These are phyloP conservation scores for Lutraria rhynchaena DNA, from an alignment of 1,140 invertebrate species.

Conservation along the genomic window DNA sequence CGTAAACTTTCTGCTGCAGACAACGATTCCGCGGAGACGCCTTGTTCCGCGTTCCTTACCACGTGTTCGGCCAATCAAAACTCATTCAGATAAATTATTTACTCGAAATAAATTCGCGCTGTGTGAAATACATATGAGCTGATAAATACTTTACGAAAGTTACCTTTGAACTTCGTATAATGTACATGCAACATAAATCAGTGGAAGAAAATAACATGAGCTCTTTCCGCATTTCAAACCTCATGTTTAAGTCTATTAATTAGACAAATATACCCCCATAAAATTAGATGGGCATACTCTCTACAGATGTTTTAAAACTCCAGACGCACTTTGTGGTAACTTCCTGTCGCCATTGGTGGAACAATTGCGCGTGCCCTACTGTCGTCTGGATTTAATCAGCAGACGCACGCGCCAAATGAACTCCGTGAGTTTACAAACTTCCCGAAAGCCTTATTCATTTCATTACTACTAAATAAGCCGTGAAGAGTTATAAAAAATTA, in stretches of 20 bases:
- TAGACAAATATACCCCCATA: constrained; percentile 12
- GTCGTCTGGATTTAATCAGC: constrained; percentile 5
- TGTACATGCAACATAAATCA: constrained; percentile 24
- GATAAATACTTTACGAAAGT: background rate
- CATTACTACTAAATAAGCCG: too few relatives aligned
- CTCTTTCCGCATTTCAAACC: too few relatives aligned
- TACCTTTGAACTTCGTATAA: constrained; percentile 7
- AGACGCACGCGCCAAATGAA: background rate
- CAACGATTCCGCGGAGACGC: too few relatives aligned
- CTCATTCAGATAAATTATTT: background rate
- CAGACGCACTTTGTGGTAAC: constrained; percentile 19
- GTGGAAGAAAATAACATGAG: background rate
- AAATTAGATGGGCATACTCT: background rate
- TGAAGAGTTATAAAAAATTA: too few relatives aligned
- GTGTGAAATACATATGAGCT: background rate
- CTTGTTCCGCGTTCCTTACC: too few relatives aligned
- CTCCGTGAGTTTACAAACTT: background rate
- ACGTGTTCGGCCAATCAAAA: background rate
- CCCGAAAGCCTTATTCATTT: background rate
- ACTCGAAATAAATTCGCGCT: background rate
- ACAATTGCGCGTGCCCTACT: constrained; percentile 19
- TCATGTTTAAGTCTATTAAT: constrained; percentile 16
- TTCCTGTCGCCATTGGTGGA: constrained; percentile 13
- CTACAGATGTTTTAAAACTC: constrained; percentile 34
- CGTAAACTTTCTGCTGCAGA: too few relatives aligned